Evolutionary conservation across 1,140 invertebrate genomes (phyloP).

Genomic region (Dreissena polymorpha): DNA sequence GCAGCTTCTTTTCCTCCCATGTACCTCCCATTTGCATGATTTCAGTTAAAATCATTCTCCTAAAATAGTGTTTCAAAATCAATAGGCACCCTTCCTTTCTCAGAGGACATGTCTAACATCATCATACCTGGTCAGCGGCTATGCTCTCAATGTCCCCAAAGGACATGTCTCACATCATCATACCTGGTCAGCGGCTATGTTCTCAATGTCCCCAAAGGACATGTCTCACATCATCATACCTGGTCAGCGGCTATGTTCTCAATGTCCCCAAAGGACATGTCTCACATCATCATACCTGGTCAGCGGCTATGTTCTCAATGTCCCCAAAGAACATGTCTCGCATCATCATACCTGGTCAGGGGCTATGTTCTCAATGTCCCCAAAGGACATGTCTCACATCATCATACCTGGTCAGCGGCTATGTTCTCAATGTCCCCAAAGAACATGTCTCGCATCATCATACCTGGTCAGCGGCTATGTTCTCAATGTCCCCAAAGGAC

Average conservation of each 20-base stretch:
- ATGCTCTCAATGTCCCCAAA: conserved; percentile 88
- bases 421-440: conserved; percentile 88
- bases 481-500: conserved; percentile 86
- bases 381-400: conserved; percentile 81
- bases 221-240: conserved; percentile 81
- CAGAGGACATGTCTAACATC: too few relatives aligned
- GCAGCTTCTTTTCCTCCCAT: too few relatives aligned
- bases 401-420: conserved; percentile 83
- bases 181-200: conserved; percentile 86
- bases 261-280: conserved; percentile 85
- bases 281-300: conserved; percentile 82
- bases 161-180: conserved; percentile 78
- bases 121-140: conserved; percentile 83
- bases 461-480: conserved; percentile 86
- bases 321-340: conserved; percentile 85
- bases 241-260: conserved; percentile 86
- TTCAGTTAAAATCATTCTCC: too few relatives aligned
- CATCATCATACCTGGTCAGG: conserved; percentile 85
- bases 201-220: conserved; percentile 86
- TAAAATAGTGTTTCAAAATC: too few relatives aligned
- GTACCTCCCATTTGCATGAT: too few relatives aligned
- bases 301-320: conserved; percentile 86
- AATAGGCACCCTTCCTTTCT: too few relatives aligned
- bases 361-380: conserved; percentile 87
- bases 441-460: conserved; percentile 84